phyloP scores from a whole-genome alignment of 23 tunicate genomes.

The Styela clava region DNA sequence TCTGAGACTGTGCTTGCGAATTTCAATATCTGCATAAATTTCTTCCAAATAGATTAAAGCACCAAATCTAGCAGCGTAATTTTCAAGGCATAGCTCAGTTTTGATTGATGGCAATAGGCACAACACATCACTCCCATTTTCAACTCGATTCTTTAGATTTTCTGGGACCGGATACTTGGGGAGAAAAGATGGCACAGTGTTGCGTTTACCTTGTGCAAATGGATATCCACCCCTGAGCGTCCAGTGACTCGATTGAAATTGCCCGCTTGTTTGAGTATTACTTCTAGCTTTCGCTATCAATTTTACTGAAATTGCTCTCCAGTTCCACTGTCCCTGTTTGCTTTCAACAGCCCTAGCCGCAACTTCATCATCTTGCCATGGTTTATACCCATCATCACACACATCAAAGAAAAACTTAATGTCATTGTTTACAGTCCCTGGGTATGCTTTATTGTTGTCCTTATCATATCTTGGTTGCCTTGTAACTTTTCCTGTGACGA shows the following conservation, averaged over 20 bases:
- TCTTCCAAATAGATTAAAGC: constrained; percentile 66
- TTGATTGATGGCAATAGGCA: constrained; percentile 35
- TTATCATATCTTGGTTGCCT: constrained; percentile 1
- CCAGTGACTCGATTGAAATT: constrained; percentile 32
- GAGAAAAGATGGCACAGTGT: constrained; percentile 71
- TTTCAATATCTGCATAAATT: constrained; percentile 50
- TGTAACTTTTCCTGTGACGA: constrained; percentile 46
- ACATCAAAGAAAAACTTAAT: constrained; percentile 26
- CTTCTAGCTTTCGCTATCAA: constrained; percentile 23
- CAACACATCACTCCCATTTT: constrained; percentile 46
- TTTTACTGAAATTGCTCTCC: constrained; percentile 65
- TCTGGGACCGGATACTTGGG: constrained; percentile 72
- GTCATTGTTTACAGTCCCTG: constrained; percentile 57
- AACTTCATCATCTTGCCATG: constrained; percentile 60
- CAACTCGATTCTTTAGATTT: constrained; percentile 31
- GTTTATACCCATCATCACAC: constrained; percentile 47
- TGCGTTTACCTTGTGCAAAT: constrained; percentile 19
- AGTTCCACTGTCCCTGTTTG: constrained; percentile 39
- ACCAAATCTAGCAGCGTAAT: constrained; percentile 55
- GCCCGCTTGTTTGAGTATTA: neutral
- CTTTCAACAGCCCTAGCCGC: constrained; percentile 51
- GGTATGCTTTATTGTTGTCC: neutral
- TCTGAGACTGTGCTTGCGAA: constrained; percentile 28
- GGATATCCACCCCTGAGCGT: constrained; percentile 57
- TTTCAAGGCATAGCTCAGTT: constrained; percentile 37